Percentiles rank a stretch among this genome's conserved stretches.
phyloP scores from a whole-genome alignment of 2,888 invertebrate genomes.

The Sympetrum striolatum region DNA sequence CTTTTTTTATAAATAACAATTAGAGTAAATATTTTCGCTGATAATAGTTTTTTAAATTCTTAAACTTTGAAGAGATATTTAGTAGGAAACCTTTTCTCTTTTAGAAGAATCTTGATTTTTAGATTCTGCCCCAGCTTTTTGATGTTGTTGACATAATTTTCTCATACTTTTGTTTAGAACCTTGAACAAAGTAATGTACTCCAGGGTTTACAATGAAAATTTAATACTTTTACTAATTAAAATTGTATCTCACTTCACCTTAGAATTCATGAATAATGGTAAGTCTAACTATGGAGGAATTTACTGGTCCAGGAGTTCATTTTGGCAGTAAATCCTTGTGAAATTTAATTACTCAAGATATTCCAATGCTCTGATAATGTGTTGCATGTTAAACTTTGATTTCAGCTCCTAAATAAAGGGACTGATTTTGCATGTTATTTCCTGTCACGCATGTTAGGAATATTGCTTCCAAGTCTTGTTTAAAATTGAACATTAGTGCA shows the following conservation, averaged over 20 bases:
- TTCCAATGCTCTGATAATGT: background rate
- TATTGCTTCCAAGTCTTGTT: too few species aligned
- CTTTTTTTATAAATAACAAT: background rate
- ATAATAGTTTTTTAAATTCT: background rate
- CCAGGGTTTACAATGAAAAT: background rate
- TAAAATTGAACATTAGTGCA: too few species aligned
- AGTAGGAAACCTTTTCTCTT: too few species aligned
- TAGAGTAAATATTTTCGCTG: background rate
- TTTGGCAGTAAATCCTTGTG: too few species aligned
- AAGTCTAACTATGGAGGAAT: background rate
- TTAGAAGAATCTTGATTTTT: too few species aligned
- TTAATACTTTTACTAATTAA: background rate
- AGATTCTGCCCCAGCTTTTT: too few species aligned
- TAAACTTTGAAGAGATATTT: background rate
- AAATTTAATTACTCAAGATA: background rate
- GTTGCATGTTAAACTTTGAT: background rate
- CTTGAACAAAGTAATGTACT: background rate
- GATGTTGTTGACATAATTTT: too few species aligned
- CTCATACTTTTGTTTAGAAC: too few species aligned
- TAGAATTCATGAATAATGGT: constrained; percentile 18
- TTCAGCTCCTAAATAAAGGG: too few species aligned
- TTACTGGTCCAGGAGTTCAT: background rate
- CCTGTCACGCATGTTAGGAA: too few species aligned
- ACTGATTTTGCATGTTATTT: too few species aligned
- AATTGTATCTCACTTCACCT: background rate